Conservation (phyloP, 2,888 invertebrate genomes). For the Sarcophaga caerulescens region DNA sequence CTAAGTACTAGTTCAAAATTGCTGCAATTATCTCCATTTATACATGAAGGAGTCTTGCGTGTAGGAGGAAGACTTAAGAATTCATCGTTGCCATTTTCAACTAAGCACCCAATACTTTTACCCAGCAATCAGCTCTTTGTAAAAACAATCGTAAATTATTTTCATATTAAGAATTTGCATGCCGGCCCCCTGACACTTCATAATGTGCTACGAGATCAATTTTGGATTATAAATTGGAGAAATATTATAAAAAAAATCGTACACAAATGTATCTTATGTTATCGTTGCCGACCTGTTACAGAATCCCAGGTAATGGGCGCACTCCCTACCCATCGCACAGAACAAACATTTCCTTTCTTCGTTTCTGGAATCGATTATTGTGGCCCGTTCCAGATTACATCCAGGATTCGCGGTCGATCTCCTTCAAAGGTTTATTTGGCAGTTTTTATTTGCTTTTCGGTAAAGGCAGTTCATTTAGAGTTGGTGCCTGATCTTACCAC, state of each 20-base stretch:
- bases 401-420: constrained; percentile 4
- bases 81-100: constrained; percentile 11
- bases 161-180: constrained; percentile 23
- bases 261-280: constrained; percentile 52
- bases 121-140: constrained; percentile 2
- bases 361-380: constrained; percentile 32
- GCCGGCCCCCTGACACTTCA: constrained; percentile 3
- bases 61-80: constrained; percentile 34
- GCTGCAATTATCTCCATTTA: constrained; percentile 4
- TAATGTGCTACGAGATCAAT: constrained; percentile 42
- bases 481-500: constrained; percentile 27
- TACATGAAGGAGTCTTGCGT: constrained; percentile 24
- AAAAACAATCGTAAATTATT: background rate
- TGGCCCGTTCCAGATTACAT: constrained; percentile 15
- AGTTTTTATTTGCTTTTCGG: constrained; percentile 37
- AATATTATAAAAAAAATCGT: constrained; percentile 29
- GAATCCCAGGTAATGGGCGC: constrained; percentile 46
- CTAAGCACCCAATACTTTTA: constrained; percentile 26
- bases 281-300: constrained; percentile 37
- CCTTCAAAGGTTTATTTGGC: constrained; percentile 26
- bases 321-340: constrained; percentile 28
- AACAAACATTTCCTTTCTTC: constrained; percentile 32
- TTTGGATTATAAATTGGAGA: constrained; percentile 48
- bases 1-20: constrained; percentile 5
- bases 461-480: constrained; percentile 46